Conservation (phyloP, 2,888 invertebrate genomes). For the Pyrochroa serraticornis region DNA sequence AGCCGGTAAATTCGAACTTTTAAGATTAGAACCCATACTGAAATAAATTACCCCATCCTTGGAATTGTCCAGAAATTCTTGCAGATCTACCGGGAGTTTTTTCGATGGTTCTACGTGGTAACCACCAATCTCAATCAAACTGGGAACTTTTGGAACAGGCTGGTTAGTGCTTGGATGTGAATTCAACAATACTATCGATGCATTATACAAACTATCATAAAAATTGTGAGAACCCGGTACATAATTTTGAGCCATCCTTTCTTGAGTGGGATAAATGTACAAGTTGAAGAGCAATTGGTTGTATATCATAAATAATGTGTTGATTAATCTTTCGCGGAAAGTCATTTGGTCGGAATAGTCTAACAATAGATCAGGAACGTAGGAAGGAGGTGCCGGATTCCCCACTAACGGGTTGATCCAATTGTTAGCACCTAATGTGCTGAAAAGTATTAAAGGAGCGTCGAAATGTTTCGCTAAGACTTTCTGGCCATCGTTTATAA, state of each 20-base stretch:
- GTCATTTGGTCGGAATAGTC: constrained; percentile 56
- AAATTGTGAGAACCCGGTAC: constrained; percentile 42
- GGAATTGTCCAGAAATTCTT: constrained; percentile 61
- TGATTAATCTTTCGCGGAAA: constrained; percentile 62
- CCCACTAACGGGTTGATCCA: constrained; percentile 60
- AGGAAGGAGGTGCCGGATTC: constrained; percentile 59
- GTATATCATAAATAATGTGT: constrained; percentile 49
- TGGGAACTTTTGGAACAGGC: constrained; percentile 61
- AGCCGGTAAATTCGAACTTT: constrained; percentile 62
- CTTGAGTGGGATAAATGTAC: constrained; percentile 30
- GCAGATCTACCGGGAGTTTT: constrained; percentile 56
- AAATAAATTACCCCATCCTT: constrained; percentile 64
- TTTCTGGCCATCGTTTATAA: constrained; percentile 58
- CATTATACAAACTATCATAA: constrained; percentile 40
- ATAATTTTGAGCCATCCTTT: constrained; percentile 38
- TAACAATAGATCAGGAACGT: constrained; percentile 58
- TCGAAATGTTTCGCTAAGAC: constrained; percentile 52
- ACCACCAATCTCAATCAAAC: constrained; percentile 64
- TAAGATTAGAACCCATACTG: constrained; percentile 66
- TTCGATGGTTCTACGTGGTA: constrained; percentile 53
- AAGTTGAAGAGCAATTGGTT: background rate
- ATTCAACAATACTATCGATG: constrained; percentile 45
- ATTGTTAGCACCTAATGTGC: constrained; percentile 56
- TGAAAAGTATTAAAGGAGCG: constrained; percentile 50
- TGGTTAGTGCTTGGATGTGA: constrained; percentile 60